phyloP scores from a whole-genome alignment of 2,113 vertebrate genomes.

The Crypturellus undulatus region DNA sequence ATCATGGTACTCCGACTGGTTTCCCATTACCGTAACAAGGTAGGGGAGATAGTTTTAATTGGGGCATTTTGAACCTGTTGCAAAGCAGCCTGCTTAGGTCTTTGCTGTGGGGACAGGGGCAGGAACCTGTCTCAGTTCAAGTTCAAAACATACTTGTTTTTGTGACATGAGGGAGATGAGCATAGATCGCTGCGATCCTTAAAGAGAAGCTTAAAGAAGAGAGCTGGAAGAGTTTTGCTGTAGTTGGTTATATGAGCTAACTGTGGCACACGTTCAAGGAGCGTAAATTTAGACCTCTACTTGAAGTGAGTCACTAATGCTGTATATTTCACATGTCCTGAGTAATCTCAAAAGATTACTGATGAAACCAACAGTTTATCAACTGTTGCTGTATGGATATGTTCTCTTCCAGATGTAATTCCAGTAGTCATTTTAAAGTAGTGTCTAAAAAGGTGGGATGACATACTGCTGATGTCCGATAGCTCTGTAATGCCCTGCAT shows the following conservation, averaged over 20 bases:
- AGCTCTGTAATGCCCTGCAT: neutral
- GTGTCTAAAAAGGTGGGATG: neutral
- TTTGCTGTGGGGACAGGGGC: neutral
- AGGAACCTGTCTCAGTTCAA: neutral
- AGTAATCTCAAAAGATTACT: neutral
- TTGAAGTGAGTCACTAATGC: neutral
- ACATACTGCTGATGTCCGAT: neutral
- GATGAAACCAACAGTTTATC: neutral
- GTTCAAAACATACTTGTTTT: neutral
- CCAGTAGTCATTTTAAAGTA: neutral
- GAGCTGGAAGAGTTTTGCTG: neutral
- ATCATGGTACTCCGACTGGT: neutral
- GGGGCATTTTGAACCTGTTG: conserved; percentile 17
- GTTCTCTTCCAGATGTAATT: neutral
- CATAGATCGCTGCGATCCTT: neutral
- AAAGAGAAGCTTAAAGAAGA: neutral
- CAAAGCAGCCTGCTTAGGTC: neutral
- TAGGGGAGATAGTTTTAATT: neutral
- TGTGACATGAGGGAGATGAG: neutral
- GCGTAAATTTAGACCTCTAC: neutral
- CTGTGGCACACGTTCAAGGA: neutral
- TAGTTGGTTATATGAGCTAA: neutral
- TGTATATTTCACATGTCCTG: neutral
- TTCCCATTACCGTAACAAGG: neutral
- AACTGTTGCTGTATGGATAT: neutral